Evolutionary conservation across 2,113 vertebrate genomes (phyloP), one percentile per base, ranked within the genome.

Genomic region (Mormyrus iriodes): DNA sequence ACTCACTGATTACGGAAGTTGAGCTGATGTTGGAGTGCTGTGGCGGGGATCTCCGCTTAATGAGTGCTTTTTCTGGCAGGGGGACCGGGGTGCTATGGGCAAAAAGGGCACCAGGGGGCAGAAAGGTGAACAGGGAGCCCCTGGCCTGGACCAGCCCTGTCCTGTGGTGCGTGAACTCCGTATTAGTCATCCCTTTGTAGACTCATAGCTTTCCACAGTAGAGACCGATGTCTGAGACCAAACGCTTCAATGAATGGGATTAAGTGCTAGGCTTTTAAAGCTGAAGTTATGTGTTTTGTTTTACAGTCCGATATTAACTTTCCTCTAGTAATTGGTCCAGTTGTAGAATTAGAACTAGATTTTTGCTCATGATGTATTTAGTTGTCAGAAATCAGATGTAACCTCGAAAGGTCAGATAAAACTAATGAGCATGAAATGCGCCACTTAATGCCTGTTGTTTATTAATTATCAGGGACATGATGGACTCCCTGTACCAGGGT

Each of bases 141-240:
- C 97, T 0, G 97, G 97, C 90, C 93, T 97, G 92, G 97, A 97
- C 89, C 97, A 97, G 92, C 97, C 97, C 0, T 97, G 97, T 91
- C 97, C 97, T 0, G 97, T 97, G 97, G 97, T 97, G 87, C 49
- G 92, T 92, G 55, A 52, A 10, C 17, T 42, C 53, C 10, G 8
- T 4, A 3, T 55, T 53, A n/a, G 52, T 21, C 46, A 24, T 13
- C 31, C 31, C 39, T 27, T 65, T 82, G 85, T 88, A 79, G 21
- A 21, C 27, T 46, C 21, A 5, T 39, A n/a, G n/a, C 24, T n/a
- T 12, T 49, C 83, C n/a, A 27, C 46, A n/a, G 46, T 46, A 27
- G 4, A 46, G 39, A 3, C n/a, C 39, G 24, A 35, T 17, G 8
- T 58, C 21, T 42, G 82, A 49, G 44, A 24, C 21, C 19, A 35